These are phyloP conservation scores for Masticophis lateralis DNA, from an alignment of 2,797 vertebrate species.

Conservation along the genomic window DNA sequence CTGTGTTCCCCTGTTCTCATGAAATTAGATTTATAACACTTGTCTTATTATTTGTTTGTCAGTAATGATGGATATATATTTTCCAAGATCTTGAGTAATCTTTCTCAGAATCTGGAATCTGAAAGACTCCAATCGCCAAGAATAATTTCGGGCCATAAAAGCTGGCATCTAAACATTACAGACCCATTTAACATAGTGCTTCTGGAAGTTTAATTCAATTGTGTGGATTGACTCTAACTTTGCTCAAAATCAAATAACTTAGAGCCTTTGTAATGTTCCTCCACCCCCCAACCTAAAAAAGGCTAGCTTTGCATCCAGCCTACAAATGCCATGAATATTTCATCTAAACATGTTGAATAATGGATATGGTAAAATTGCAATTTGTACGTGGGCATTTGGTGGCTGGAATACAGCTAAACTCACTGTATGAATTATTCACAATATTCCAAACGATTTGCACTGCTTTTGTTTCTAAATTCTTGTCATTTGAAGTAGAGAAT, in stretches of 20 bases:
- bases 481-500: conserved; percentile 10
- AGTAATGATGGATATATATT: background rate
- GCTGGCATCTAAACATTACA: background rate
- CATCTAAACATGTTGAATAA: conserved; percentile 27
- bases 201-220: background rate
- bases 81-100: background rate
- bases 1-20: background rate
- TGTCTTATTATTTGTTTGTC: background rate
- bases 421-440: conserved; percentile 35
- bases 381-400: conserved; percentile 16
- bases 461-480: conserved; percentile 12
- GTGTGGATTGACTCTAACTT: background rate
- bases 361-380: conserved; percentile 36
- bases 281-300: background rate
- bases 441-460: conserved; percentile 14
- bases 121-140: background rate
- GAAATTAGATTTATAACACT: background rate
- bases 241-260: conserved; percentile 1
- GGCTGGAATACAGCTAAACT: conserved; percentile 9
- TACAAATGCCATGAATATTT: conserved; percentile 37
- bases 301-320: background rate
- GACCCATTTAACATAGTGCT: background rate
- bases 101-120: background rate
- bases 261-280: background rate
- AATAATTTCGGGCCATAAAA: background rate